phyloP scores from a whole-genome alignment of 2,888 invertebrate genomes.

The Drosophila nr. medialis region DNA sequence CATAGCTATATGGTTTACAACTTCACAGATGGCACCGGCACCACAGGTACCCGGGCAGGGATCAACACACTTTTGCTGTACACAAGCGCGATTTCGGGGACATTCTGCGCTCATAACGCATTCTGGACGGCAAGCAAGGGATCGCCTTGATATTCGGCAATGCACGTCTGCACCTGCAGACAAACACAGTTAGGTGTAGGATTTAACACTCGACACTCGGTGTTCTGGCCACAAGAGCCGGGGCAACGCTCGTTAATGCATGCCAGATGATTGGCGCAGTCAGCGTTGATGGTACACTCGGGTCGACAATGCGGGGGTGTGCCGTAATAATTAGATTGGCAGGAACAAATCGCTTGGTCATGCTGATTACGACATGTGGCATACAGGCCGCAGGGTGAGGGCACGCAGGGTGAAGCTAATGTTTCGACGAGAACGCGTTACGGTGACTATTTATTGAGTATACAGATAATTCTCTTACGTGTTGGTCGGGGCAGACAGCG shows the following conservation, averaged over 20 bases:
- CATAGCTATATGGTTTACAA: slow-evolving; percentile 90
- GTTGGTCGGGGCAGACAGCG: slow-evolving; percentile 87
- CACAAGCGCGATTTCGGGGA: too few species aligned
- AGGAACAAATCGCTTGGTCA: slow-evolving; percentile 88
- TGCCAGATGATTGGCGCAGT: slow-evolving; percentile 90
- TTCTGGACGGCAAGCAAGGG: slow-evolving; percentile 90
- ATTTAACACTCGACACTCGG: slow-evolving; percentile 88
- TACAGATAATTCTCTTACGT: slow-evolving; percentile 75
- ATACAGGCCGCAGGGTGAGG: slow-evolving; percentile 88
- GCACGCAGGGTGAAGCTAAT: slow-evolving; percentile 87
- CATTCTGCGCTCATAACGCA: too few species aligned
- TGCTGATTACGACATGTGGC: slow-evolving; percentile 88
- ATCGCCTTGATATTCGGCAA: slow-evolving; percentile 89
- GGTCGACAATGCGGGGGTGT: slow-evolving; percentile 90
- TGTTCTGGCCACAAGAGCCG: slow-evolving; percentile 89
- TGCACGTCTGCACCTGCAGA: slow-evolving; percentile 87
- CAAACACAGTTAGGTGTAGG: slow-evolving; percentile 92
- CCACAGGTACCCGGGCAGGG: slow-evolving; percentile 91
- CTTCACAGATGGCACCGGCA: slow-evolving; percentile 88
- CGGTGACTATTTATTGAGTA: neutral
- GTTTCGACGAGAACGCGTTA: too few species aligned
- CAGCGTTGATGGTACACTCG: slow-evolving; percentile 90
- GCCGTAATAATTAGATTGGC: slow-evolving; percentile 88
- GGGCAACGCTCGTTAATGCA: slow-evolving; percentile 92
- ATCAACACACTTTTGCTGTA: slow-evolving; percentile 89